Conservation (phyloP, 2,113 vertebrate genomes). For the Piprites chloris region DNA sequence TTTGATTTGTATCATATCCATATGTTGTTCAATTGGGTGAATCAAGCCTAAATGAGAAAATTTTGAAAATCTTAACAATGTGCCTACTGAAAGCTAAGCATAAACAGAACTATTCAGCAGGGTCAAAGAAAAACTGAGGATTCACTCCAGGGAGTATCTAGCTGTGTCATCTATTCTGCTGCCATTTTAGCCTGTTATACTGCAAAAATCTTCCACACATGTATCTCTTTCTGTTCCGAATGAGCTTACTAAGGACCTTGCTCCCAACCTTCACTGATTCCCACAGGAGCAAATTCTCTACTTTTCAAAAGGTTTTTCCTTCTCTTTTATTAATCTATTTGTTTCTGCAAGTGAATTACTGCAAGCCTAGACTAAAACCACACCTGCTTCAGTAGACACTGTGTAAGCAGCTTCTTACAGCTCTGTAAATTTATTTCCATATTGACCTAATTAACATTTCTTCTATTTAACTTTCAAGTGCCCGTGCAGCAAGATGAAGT, state of each 20-base stretch:
- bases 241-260: background rate
- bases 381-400: constrained; percentile 7
- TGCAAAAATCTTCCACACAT: background rate
- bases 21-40: background rate
- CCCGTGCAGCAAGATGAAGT: background rate
- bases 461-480: constrained; percentile 16
- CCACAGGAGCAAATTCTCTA: background rate
- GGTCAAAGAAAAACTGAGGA: background rate
- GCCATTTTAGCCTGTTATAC: background rate
- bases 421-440: constrained; percentile 21
- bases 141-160: background rate
- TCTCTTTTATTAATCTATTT: background rate
- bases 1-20: background rate
- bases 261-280: background rate
- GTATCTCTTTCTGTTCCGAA: background rate
- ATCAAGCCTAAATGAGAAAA: background rate
- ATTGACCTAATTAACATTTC: constrained; percentile 13
- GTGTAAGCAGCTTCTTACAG: background rate
- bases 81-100: background rate
- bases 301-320: background rate
- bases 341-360: constrained; percentile 5
- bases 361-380: constrained; percentile 23
- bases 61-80: background rate
- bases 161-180: background rate
- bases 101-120: background rate